These are phyloP conservation scores for Meloidogyne exigua DNA, from an alignment of 1,140 invertebrate species.

Conservation along the genomic window DNA sequence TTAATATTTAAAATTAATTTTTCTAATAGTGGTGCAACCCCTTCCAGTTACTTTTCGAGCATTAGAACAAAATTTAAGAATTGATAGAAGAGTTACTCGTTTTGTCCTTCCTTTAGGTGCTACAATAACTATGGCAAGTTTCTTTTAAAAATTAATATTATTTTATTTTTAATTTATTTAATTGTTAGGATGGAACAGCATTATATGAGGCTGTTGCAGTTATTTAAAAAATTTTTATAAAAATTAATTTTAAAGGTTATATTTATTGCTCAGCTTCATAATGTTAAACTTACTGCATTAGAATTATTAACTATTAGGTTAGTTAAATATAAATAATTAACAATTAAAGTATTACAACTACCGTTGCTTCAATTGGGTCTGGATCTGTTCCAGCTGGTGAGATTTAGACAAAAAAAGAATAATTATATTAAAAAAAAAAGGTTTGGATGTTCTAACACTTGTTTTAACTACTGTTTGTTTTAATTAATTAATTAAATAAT, in stretches of 20 bases:
- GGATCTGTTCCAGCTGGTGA: constrained; percentile 87
- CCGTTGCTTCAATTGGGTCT: constrained; percentile 89
- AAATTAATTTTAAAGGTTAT: constrained; percentile 41
- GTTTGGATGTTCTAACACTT: constrained; percentile 90
- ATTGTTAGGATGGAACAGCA: constrained; percentile 69
- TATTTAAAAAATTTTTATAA: not conserved
- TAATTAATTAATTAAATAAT: not conserved
- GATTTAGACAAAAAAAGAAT: not conserved
- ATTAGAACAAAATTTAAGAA: constrained; percentile 67
- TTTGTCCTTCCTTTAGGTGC: constrained; percentile 88
- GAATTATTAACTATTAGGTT: constrained; percentile 72
- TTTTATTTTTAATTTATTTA: too few relatives aligned
- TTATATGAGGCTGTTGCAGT: constrained; percentile 68
- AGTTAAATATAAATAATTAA: constrained; percentile 7
- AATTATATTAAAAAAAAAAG: not conserved
- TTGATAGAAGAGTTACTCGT: constrained; percentile 74
- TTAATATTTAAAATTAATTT: not conserved
- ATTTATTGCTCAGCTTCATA: constrained; percentile 71
- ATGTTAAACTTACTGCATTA: constrained; percentile 68
- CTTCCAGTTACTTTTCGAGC: constrained; percentile 84
- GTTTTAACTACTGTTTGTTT: constrained; percentile 77
- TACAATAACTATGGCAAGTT: constrained; percentile 58
- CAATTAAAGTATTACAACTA: constrained; percentile 78
- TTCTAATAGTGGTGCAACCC: constrained; percentile 77
- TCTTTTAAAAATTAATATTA: too few relatives aligned